Conservation (phyloP, 2,888 invertebrate genomes). For the Rhogogaster chlorosoma region DNA sequence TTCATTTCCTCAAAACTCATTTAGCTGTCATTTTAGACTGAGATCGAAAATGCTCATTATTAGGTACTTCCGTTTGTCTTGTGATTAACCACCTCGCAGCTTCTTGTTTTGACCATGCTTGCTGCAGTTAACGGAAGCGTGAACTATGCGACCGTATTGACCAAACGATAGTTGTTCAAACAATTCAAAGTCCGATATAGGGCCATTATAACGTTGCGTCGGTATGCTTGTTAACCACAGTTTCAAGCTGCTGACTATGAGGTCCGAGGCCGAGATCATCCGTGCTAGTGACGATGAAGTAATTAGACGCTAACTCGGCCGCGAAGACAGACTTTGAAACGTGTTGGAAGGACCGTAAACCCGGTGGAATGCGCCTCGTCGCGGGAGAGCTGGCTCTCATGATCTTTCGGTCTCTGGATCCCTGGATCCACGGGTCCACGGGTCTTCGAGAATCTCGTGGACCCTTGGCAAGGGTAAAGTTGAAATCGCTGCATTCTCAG, state of each 20-base stretch:
- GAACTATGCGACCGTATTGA: slow-evolving; percentile 11
- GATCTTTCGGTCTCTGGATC: slow-evolving; percentile 21
- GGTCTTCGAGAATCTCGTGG: slow-evolving; percentile 26
- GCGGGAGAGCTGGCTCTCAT: slow-evolving; percentile 37
- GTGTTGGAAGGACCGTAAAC: slow-evolving; percentile 40
- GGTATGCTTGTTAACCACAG: slow-evolving; percentile 38
- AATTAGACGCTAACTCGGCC: slow-evolving; percentile 42
- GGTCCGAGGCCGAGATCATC: slow-evolving; percentile 27
- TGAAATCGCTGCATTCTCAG: slow-evolving; percentile 41
- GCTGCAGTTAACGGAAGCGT: slow-evolving; percentile 17
- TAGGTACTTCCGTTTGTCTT: slow-evolving; percentile 31
- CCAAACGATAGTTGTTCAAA: slow-evolving; percentile 36
- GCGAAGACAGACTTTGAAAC: slow-evolving; percentile 12
- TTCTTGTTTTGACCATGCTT: background rate
- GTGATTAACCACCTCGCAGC: slow-evolving; percentile 5
- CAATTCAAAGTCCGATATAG: slow-evolving; percentile 36
- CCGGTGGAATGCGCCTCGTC: slow-evolving; percentile 37
- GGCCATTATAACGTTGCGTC: slow-evolving; percentile 31
- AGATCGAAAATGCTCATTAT: background rate
- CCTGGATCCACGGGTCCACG: background rate
- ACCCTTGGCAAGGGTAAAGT: slow-evolving; percentile 43
- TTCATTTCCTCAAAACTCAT: background rate
- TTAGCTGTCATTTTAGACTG: background rate
- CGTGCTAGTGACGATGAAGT: slow-evolving; percentile 42
- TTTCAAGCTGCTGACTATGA: slow-evolving; percentile 42